A percentile compares a stretch with the other conserved stretches of the same genome.
Conservation (phyloP, 1,140 invertebrate species). For the Chionoecetes opilio region DNA sequence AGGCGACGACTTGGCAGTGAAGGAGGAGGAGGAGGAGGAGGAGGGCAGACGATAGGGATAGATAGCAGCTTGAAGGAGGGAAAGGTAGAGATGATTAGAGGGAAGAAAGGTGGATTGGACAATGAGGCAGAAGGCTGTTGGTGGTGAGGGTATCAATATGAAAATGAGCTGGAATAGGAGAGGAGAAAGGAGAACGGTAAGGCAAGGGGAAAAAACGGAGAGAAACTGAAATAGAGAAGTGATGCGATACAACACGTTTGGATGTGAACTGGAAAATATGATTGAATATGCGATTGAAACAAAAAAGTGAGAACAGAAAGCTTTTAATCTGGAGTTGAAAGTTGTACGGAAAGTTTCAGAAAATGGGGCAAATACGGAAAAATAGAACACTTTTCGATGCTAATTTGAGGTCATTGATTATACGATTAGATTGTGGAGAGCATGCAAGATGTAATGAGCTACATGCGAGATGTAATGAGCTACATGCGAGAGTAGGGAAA, state of each 20-base stretch:
- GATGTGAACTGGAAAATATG: too few relatives aligned
- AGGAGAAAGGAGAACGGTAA: background rate
- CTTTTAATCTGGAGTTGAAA: too few relatives aligned
- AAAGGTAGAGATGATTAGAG: constrained; percentile 36
- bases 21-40: constrained; percentile 11
- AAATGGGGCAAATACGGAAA: too few relatives aligned
- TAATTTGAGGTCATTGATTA: too few relatives aligned
- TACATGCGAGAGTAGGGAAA: background rate
- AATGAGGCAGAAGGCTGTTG: constrained; percentile 5
- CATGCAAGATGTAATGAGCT: too few relatives aligned
- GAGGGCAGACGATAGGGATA: background rate
- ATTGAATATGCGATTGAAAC: too few relatives aligned
- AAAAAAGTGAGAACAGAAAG: background rate
- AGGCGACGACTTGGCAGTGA: background rate
- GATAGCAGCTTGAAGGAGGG: constrained; percentile 32
- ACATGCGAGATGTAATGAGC: too few relatives aligned
- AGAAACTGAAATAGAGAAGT: too few relatives aligned
- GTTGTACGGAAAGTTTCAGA: too few relatives aligned
- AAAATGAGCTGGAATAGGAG: background rate
- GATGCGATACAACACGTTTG: too few relatives aligned
- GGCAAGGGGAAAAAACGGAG: background rate
- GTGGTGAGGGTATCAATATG: background rate
- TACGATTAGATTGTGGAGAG: too few relatives aligned
- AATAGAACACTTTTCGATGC: too few relatives aligned
- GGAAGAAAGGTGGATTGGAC: constrained; percentile 38